Base-by-base conservation (phyloP, 23 tunicate species). In the Styela clava region DNA sequence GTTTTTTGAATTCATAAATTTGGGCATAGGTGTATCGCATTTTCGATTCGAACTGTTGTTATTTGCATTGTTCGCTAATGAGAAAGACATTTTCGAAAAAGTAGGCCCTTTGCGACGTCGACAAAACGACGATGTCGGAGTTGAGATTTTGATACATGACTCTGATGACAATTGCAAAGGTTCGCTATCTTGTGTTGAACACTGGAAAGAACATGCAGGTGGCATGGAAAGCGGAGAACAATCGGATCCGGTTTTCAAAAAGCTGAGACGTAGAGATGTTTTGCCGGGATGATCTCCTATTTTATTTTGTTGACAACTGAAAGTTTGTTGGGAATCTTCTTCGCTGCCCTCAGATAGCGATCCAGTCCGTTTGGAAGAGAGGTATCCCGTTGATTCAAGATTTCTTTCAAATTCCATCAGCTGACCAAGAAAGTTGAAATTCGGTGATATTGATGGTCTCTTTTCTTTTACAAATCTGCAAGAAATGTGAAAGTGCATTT, bases 371-470 rank as follows among this genome's bases (percentile, higher is more conserved):
- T 88, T 84, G 69, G 79, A 83, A 33, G 37, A 68, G 82, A 87
- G 34, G 61, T 80, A 85, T 24, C 90, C 92, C 3, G 69, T 33
- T 9, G 79, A 67, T 34, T 73, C 79, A 23, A 92, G 82, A 24
- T 28, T 64, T 27, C 79, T 79, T 64, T 92, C 97, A 44, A 74
- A 92, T 34, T 92, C 97, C 86, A 92, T 87, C 33, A 92, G 88
- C 83, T 92, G 97, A 20, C 97, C 97, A 33, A 92, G 97, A 35
- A 92, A 92, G 69, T 92, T 92, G 81, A 92, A 87, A 72, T 92
- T 92, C 74, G 97, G 97, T n/a, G 97, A 92, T 61, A 92, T 92
- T n/a, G 97, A 88, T 23, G 88, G 88, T 52, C 97, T 85, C 67
- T 92, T 92, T 72, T 84, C 97, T 67, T 92, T 92, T 27, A 92